A percentile compares a stretch with the other conserved stretches of the same genome.
Conservation (phyloP, 2,888 invertebrate species). For the Agriotes lineatus region DNA sequence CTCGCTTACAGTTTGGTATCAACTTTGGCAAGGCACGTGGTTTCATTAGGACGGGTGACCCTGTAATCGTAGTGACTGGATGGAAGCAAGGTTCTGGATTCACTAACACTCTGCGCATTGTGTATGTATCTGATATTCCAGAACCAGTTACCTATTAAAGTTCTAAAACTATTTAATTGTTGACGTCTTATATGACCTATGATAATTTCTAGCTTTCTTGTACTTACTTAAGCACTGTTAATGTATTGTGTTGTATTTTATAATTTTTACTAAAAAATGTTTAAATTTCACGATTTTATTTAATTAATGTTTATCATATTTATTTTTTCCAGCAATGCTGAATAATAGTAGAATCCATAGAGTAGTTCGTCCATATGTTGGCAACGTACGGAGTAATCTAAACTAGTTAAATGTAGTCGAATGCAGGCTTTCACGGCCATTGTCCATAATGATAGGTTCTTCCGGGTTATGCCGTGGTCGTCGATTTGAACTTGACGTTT, state of each 20-base stretch:
- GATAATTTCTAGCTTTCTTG: conserved; percentile 1
- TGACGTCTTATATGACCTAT: conserved; percentile 10
- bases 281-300: not conserved
- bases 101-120: conserved; percentile 95
- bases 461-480: no score
- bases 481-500: no score
- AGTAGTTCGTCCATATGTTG: not conserved
- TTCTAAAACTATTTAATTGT: not conserved
- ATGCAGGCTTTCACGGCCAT: no score
- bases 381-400: not conserved
- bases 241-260: not conserved
- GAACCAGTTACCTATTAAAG: conserved; percentile 35
- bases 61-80: conserved; percentile 93
- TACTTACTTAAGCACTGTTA: not conserved
- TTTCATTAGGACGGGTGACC: conserved; percentile 88
- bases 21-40: conserved; percentile 88
- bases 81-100: conserved; percentile 96
- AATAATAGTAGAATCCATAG: conserved; percentile 23
- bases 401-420: no score
- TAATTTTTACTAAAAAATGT: not conserved
- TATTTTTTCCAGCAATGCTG: conserved; percentile 42
- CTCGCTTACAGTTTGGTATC: conserved; percentile 85
- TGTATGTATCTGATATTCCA: conserved; percentile 74
- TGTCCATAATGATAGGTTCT: no score
- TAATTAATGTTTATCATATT: conserved; percentile 30